Conservation (phyloP, 2,113 vertebrate genomes). For the Lophochroa leadbeateri region DNA sequence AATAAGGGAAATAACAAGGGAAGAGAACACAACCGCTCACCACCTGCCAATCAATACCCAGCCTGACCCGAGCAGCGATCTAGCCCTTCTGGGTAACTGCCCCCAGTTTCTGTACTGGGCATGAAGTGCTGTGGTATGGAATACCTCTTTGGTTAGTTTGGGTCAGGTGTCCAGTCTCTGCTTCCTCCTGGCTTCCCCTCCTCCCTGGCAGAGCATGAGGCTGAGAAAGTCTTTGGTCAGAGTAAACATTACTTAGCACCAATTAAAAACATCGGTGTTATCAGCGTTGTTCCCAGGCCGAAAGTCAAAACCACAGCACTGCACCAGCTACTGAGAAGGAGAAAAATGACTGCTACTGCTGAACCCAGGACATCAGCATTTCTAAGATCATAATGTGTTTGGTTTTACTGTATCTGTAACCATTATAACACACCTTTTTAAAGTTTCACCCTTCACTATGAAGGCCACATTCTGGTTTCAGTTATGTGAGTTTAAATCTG, state of each 20-base stretch:
- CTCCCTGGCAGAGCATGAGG: neutral
- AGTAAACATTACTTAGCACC: neutral
- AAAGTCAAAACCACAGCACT: too few relatives aligned
- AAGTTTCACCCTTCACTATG: neutral
- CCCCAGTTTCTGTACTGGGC: neutral
- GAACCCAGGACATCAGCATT: neutral
- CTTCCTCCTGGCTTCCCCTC: neutral
- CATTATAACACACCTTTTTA: neutral
- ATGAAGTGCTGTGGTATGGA: neutral
- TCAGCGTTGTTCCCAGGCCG: too few relatives aligned
- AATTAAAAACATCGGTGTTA: neutral
- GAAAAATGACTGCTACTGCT: neutral
- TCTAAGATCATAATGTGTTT: neutral
- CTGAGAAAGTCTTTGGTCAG: neutral
- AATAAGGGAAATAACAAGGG: neutral
- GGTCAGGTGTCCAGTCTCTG: neutral
- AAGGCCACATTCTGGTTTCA: neutral
- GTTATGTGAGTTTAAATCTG: neutral
- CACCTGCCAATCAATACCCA: neutral
- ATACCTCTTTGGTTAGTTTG: neutral
- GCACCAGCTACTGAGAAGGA: neutral
- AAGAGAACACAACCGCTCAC: neutral
- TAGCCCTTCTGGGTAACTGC: neutral
- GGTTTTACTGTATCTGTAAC: neutral
- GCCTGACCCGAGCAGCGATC: neutral